phyloP scores from a whole-genome alignment of 2,113 vertebrate species.

The Stigmatopora argus region DNA sequence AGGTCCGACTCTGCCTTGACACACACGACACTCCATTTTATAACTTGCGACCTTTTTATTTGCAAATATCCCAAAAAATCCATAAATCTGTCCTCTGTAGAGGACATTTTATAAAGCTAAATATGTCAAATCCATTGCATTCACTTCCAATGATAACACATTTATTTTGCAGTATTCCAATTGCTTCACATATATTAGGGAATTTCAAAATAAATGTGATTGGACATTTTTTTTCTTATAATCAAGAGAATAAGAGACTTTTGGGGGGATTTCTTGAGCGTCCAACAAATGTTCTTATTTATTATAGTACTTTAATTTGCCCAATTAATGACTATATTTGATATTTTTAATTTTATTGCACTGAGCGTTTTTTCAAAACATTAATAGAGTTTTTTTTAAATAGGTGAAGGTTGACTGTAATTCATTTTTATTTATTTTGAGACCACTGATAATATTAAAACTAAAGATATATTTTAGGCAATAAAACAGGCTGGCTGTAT shows the following conservation, averaged over 20 bases:
- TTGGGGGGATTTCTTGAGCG: not conserved
- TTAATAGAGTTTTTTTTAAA: conserved; percentile 27
- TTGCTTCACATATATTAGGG: too few species aligned
- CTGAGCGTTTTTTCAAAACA: not conserved
- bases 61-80: too few species aligned
- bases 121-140: too few species aligned
- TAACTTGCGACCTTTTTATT: too few species aligned
- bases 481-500: not conserved
- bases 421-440: not conserved
- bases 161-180: too few species aligned
- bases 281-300: not conserved
- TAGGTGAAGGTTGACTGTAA: too few species aligned
- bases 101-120: too few species aligned
- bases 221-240: too few species aligned
- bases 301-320: not conserved
- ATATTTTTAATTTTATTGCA: not conserved
- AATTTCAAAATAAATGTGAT: not conserved
- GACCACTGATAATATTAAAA: too few species aligned
- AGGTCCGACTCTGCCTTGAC: conserved; percentile 38
- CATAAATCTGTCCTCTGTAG: too few species aligned
- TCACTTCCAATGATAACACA: too few species aligned
- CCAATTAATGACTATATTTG: not conserved
- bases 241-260: not conserved
- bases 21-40: too few species aligned
- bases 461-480: not conserved